Percentiles rank a stretch among this genome's conserved stretches.
Evolutionary conservation across 2,797 vertebrate species (phyloP).

Genomic region (Gephyroberyx darwinii): DNA sequence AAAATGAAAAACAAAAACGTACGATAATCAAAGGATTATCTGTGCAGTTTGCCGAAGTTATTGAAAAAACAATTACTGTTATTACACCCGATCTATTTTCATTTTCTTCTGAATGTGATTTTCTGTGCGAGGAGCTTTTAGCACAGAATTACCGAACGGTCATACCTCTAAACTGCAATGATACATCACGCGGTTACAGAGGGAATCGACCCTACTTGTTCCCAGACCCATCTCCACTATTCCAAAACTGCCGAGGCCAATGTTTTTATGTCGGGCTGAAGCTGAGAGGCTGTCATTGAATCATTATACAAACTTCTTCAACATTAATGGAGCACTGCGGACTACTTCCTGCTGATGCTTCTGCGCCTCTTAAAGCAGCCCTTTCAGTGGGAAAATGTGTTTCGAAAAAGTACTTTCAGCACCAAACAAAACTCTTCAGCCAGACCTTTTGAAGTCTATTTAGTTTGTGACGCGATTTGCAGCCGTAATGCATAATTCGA

Average conservation of each 20-base stretch:
- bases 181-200: slow-evolving; percentile 43
- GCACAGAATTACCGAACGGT: slow-evolving; percentile 31
- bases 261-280: slow-evolving; percentile 26
- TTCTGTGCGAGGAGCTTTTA: slow-evolving; percentile 58
- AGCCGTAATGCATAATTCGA: slow-evolving; percentile 52
- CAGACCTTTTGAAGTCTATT: slow-evolving; percentile 48
- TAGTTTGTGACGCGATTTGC: slow-evolving; percentile 35
- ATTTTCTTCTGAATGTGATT: slow-evolving; percentile 67
- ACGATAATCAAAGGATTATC: slow-evolving; percentile 61
- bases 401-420: slow-evolving; percentile 55
- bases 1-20: slow-evolving; percentile 61
- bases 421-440: slow-evolving; percentile 58
- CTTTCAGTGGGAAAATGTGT: slow-evolving; percentile 53
- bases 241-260: slow-evolving; percentile 16
- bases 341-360: slow-evolving; percentile 21
- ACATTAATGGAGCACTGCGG: slow-evolving; percentile 15
- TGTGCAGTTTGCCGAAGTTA: slow-evolving; percentile 52
- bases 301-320: slow-evolving; percentile 19
- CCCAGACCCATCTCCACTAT: slow-evolving; percentile 11
- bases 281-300: slow-evolving; percentile 15
- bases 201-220: slow-evolving; percentile 23
- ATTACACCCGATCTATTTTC: slow-evolving; percentile 48
- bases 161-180: slow-evolving; percentile 41
- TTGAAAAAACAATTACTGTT: slow-evolving; percentile 69
- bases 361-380: slow-evolving; percentile 36